Conservation (phyloP, 2,113 vertebrate genomes). For the Callocephalon fimbriatum region DNA sequence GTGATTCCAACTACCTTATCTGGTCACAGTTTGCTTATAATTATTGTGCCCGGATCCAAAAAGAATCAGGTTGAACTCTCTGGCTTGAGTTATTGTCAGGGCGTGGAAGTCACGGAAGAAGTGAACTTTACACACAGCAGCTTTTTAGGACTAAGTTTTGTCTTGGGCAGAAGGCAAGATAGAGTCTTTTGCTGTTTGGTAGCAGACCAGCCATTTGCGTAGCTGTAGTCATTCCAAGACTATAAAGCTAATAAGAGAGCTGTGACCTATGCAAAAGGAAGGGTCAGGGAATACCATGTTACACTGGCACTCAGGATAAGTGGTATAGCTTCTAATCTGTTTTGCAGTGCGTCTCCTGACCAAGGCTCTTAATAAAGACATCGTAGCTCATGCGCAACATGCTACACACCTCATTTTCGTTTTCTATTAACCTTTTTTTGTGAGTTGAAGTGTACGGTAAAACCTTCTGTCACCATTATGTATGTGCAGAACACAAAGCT, state of each 20-base stretch:
- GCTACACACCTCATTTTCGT: conserved; percentile 55
- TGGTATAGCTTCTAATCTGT: not conserved
- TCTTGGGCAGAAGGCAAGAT: not conserved
- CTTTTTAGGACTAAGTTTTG: not conserved
- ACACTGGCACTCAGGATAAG: not conserved
- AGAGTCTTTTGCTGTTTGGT: not conserved
- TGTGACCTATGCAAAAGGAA: conserved; percentile 9
- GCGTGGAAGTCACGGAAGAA: not conserved
- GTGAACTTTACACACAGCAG: not conserved
- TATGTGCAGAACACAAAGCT: not conserved
- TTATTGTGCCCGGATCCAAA: not conserved
- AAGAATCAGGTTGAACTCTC: not conserved
- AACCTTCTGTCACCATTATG: conserved; percentile 45
- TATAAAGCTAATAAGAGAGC: conserved; percentile 10
- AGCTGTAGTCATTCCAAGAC: not conserved
- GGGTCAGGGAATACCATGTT: not conserved
- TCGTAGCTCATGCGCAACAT: conserved; percentile 17
- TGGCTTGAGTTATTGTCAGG: not conserved
- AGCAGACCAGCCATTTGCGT: not conserved
- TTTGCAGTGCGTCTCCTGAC: not conserved
- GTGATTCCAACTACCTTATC: not conserved
- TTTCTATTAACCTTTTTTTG: conserved; percentile 51
- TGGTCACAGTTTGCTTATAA: not conserved
- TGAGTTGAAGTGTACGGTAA: conserved; percentile 33
- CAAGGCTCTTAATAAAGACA: conserved; percentile 40